Conservation (phyloP, 92 coral and sea anemone species). For the Anthopleura xanthogrammica region DNA sequence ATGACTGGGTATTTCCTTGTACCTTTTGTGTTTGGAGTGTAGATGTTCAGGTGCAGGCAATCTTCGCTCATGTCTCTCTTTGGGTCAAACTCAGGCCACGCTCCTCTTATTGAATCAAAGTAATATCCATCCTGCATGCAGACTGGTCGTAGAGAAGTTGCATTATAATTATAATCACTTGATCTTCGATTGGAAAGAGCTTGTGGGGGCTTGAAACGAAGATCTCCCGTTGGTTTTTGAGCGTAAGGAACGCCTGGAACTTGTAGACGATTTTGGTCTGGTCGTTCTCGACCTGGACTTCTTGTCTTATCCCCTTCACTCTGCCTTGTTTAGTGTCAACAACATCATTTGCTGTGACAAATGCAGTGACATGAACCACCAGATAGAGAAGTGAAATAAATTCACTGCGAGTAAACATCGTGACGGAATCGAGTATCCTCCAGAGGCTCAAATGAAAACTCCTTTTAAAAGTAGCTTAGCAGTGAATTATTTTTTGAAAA, state of each 20-base stretch:
- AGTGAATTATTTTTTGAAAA: no score
- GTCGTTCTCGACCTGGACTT: slow-evolving; percentile 25
- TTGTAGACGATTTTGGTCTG: slow-evolving; percentile 23
- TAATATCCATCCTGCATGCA: slow-evolving; percentile 40
- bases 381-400: no score
- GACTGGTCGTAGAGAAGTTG: slow-evolving; percentile 47
- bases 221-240: slow-evolving; percentile 37
- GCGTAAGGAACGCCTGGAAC: slow-evolving; percentile 40
- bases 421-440: no score
- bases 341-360: no score
- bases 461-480: no score
- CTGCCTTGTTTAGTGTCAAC: slow-evolving; percentile 4
- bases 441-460: no score
- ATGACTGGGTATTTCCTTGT: slow-evolving; percentile 46
- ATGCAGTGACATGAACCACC: no score
- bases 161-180: slow-evolving; percentile 24
- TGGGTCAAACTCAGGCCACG: slow-evolving; percentile 28
- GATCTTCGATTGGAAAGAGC: slow-evolving; percentile 35
- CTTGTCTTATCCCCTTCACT: not conserved
- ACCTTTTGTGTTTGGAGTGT: slow-evolving; percentile 45
- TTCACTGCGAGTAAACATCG: no score
- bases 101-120: slow-evolving; percentile 12
- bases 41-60: slow-evolving; percentile 62
- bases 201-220: slow-evolving; percentile 17
- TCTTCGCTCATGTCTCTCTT: slow-evolving; percentile 48